phyloP scores from a whole-genome alignment of 2,113 vertebrate species.

The Carollia perspicillata region DNA sequence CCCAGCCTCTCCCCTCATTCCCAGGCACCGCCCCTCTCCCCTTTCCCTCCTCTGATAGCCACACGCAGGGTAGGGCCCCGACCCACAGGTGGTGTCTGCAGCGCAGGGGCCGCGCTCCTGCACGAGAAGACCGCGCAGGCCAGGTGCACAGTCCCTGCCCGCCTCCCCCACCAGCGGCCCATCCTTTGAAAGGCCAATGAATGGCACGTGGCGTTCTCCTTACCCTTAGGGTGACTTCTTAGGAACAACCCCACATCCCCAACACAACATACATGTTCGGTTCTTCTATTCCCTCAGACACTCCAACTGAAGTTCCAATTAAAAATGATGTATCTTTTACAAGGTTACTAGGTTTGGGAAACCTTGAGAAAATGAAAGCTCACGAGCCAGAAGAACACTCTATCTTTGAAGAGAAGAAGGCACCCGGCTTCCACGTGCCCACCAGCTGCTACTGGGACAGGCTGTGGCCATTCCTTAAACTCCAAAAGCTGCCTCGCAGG shows the following conservation, averaged over 20 bases:
- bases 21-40: slow-evolving; percentile 30
- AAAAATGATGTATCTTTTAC: background rate
- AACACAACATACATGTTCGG: background rate
- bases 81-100: no score
- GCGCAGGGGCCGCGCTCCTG: background rate
- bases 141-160: slow-evolving; percentile 32
- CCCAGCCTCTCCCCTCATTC: slow-evolving; percentile 53
- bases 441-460: background rate
- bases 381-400: background rate
- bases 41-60: slow-evolving; percentile 63
- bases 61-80: no score
- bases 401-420: background rate
- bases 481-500: background rate
- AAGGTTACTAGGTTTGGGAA: background rate
- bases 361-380: background rate
- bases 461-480: background rate
- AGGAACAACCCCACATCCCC: background rate
- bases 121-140: no score
- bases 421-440: background rate
- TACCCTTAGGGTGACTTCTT: background rate
- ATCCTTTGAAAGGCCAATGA: background rate
- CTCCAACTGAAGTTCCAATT: background rate
- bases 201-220: background rate
- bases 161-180: background rate
- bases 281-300: background rate